phyloP scores from a whole-genome alignment of 2,888 invertebrate genomes.

The Chydorus sphaericus region DNA sequence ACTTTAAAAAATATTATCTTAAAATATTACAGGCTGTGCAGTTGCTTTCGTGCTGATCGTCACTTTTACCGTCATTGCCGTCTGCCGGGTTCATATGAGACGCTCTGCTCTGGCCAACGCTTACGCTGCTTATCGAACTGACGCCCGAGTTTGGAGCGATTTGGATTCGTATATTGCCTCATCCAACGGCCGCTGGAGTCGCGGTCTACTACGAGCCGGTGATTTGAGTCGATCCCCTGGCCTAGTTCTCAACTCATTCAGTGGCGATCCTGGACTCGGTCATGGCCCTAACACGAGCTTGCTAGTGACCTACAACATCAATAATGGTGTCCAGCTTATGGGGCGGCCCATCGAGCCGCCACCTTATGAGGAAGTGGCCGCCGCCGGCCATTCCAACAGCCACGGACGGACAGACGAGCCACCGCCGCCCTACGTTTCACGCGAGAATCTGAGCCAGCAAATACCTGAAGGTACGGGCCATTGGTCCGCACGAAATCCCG shows the following conservation, averaged over 20 bases:
- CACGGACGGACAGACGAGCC: conserved; percentile 29
- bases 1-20: neutral
- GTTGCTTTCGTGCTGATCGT: conserved; percentile 34
- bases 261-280: conserved; percentile 9
- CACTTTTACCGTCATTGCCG: conserved; percentile 31
- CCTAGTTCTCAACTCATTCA: neutral
- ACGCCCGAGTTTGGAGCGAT: conserved; percentile 21
- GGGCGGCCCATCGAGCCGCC: conserved; percentile 31
- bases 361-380: conserved; percentile 30
- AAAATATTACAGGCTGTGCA: conserved; percentile 28
- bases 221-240: conserved; percentile 2
- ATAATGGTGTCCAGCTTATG: conserved; percentile 31
- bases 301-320: conserved; percentile 31
- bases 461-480: neutral
- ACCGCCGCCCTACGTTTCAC: conserved; percentile 34
- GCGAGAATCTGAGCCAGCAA: conserved; percentile 21
- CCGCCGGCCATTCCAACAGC: conserved; percentile 12
- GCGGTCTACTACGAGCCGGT: neutral
- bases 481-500: neutral
- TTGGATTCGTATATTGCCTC: conserved; percentile 25
- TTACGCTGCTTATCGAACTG: conserved; percentile 11
- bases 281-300: conserved; percentile 22
- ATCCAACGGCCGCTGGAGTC: conserved; percentile 18
- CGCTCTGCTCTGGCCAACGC: conserved; percentile 21
- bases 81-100: conserved; percentile 32